Evolutionary conservation across 2,113 vertebrate genomes (phyloP).

Genomic region (Cyphomyrus plagiostoma): DNA sequence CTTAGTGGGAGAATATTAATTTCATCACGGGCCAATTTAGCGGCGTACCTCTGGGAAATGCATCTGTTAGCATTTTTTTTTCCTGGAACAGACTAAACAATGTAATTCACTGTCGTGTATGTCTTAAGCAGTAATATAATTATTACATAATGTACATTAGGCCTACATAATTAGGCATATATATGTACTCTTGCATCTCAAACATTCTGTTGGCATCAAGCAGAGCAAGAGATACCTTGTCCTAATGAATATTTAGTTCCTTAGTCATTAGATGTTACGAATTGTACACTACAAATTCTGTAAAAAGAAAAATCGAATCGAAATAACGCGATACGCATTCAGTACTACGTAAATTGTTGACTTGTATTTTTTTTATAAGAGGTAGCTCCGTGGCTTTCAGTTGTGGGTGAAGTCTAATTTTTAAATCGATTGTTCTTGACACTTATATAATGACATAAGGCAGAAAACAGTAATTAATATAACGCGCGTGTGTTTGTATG

Average conservation of each 20-base stretch:
- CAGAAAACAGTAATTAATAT: background rate
- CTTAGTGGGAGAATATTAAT: background rate
- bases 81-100: background rate
- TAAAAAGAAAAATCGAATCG: background rate
- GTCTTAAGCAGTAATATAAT: background rate
- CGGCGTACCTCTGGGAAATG: background rate
- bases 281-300: background rate
- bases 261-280: background rate
- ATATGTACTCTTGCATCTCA: background rate
- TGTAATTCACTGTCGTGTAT: background rate
- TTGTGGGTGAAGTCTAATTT: background rate
- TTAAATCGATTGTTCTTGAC: background rate
- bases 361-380: background rate
- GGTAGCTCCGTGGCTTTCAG: background rate
- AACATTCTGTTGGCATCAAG: background rate
- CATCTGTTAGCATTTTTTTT: background rate
- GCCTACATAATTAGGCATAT: background rate
- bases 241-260: background rate
- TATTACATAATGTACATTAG: background rate
- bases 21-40: background rate
- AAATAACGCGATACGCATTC: background rate
- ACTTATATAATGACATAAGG: background rate
- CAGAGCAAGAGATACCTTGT: background rate
- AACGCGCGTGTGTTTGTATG: background rate
- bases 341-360: background rate